Conservation (phyloP, 1,140 invertebrate genomes). For the Melanaphis sacchari region DNA sequence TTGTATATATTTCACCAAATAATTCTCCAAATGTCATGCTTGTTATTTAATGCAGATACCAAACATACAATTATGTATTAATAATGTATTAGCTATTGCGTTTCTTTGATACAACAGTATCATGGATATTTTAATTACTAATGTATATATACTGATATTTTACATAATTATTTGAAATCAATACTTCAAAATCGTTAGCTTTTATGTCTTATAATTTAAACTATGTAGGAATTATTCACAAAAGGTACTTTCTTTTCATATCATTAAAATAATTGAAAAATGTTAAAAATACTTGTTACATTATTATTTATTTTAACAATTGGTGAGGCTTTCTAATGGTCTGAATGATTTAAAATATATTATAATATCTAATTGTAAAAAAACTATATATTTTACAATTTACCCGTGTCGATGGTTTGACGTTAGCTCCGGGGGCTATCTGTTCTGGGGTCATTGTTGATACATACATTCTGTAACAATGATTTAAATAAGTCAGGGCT, state of each 20-base stretch:
- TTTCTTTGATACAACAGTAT: background rate
- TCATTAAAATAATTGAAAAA: background rate
- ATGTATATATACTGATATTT: too few species aligned
- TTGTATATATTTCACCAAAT: background rate
- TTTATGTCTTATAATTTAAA: background rate
- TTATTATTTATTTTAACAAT: background rate
- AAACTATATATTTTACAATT: background rate
- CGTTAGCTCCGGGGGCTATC: background rate
- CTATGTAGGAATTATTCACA: background rate
- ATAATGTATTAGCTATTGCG: background rate
- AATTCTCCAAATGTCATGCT: background rate
- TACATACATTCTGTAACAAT: conserved; percentile 12
- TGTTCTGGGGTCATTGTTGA: background rate
- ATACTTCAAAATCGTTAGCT: too few species aligned
- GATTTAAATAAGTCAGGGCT: background rate
- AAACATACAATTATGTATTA: background rate
- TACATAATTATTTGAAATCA: too few species aligned
- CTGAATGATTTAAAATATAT: background rate
- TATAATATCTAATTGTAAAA: background rate
- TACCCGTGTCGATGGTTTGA: conserved; percentile 23
- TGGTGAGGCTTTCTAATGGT: background rate
- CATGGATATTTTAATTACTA: too few species aligned
- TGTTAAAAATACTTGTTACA: background rate
- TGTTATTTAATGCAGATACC: background rate
- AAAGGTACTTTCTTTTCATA: background rate